These are phyloP conservation scores for Stomatorhinus ivindoensis DNA, from an alignment of 2,113 vertebrate genomes.

Conservation along the genomic window DNA sequence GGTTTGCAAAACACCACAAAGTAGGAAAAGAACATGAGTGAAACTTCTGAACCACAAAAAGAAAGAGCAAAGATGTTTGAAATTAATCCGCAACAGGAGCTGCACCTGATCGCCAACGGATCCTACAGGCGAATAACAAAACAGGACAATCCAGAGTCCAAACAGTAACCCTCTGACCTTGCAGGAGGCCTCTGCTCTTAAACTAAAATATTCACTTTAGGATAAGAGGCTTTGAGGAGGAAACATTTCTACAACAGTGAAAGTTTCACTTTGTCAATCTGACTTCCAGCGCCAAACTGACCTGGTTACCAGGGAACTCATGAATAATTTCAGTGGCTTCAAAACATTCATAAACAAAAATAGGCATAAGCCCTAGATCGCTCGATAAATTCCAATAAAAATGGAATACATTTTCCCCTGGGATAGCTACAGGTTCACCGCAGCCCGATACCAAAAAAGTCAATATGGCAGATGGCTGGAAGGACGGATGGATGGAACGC, in stretches of 20 bases:
- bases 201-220: background rate
- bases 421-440: background rate
- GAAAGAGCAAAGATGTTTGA: background rate
- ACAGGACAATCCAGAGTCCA: background rate
- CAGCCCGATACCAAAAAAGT: background rate
- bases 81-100: background rate
- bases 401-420: background rate
- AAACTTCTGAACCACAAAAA: background rate
- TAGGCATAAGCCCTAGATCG: background rate
- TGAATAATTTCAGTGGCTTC: background rate
- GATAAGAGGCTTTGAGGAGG: background rate
- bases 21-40: background rate
- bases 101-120: background rate
- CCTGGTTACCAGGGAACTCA: background rate
- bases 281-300: background rate
- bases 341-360: background rate
- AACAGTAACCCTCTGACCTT: background rate
- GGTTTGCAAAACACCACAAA: background rate
- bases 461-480: background rate
- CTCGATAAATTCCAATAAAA: background rate
- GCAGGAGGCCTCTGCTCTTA: background rate
- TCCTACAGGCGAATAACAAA: background rate
- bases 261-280: background rate
- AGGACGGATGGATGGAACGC: background rate
- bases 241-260: background rate